A percentile compares a stretch with the other conserved stretches of the same genome.
These are phyloP conservation scores for Microplitis demolitor DNA, from an alignment of 1,140 invertebrate species.

Conservation along the genomic window DNA sequence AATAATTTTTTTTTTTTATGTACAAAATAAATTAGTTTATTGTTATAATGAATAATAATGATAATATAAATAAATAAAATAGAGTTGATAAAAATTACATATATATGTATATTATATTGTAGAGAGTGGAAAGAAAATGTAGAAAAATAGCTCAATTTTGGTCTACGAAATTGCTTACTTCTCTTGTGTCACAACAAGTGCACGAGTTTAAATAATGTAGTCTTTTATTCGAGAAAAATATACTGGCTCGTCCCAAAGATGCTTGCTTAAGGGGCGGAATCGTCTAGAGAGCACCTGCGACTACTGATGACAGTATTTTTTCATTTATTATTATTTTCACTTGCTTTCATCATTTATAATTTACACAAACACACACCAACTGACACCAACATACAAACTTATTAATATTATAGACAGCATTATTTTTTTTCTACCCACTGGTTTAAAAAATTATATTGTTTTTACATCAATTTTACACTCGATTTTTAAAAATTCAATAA, in stretches of 20 bases:
- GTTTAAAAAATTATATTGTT: no score
- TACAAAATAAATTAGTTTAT: no score
- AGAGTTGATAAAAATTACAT: neutral
- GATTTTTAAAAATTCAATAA: neutral
- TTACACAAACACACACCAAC: no score
- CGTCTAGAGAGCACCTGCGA: neutral
- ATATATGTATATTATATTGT: constrained; percentile 18
- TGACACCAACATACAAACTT: neutral
- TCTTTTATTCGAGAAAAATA: constrained; percentile 23
- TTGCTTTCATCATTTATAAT: neutral
- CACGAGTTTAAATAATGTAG: constrained; percentile 37
- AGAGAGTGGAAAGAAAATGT: constrained; percentile 37
- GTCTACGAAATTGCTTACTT: constrained; percentile 30
- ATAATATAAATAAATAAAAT: neutral
- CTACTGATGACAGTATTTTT: constrained; percentile 7
- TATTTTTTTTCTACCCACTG: neutral
- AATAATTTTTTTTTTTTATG: constrained; percentile 51
- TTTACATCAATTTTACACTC: neutral
- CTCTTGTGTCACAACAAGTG: neutral
- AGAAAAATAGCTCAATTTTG: constrained; percentile 44
- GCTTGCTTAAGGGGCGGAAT: neutral
- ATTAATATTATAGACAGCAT: neutral
- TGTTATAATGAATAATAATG: no score
- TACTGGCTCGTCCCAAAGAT: neutral
- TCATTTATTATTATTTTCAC: constrained; percentile 19